A percentile compares a stretch with the other conserved stretches of the same genome.
phyloP scores from a whole-genome alignment of 2,888 invertebrate genomes.

The Zygaena filipendulae region DNA sequence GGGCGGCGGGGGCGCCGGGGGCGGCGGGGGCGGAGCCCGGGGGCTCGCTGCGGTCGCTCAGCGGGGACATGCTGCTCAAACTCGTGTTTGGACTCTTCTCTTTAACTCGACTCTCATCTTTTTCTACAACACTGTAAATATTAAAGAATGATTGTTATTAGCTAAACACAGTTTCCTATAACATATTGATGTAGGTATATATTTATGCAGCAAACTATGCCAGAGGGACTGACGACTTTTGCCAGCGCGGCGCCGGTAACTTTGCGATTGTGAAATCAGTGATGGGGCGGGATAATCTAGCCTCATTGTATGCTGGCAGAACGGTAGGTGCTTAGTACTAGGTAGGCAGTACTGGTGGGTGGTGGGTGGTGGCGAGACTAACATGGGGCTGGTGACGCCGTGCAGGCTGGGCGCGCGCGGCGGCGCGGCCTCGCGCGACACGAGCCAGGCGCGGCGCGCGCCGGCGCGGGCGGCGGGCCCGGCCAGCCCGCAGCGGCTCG shows the following conservation, averaged over 20 bases:
- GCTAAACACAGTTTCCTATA: background rate
- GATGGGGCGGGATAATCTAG: no score
- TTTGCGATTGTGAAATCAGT: no score
- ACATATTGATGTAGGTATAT: no score
- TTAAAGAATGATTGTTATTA: slow-evolving; percentile 1
- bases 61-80: slow-evolving; percentile 58
- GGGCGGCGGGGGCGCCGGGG: slow-evolving; percentile 17
- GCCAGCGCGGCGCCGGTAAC: no score
- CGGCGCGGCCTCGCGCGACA: slow-evolving; percentile 50
- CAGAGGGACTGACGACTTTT: no score
- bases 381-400: slow-evolving; percentile 55
- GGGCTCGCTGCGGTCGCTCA: slow-evolving; percentile 41
- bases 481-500: slow-evolving; percentile 40
- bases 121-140: slow-evolving; percentile 37
- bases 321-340: no score
- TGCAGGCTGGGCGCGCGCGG: slow-evolving; percentile 60
- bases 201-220: no score
- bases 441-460: slow-evolving; percentile 54
- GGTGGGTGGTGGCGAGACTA: no score
- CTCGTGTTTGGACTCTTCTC: slow-evolving; percentile 54
- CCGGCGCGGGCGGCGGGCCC: slow-evolving; percentile 38
- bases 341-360: no score
- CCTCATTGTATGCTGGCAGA: no score
- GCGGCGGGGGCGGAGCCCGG: slow-evolving; percentile 26
- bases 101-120: slow-evolving; percentile 31